Evolutionary conservation across 1,140 invertebrate species (phyloP).

Genomic region (Phymastichus coffea): DNA sequence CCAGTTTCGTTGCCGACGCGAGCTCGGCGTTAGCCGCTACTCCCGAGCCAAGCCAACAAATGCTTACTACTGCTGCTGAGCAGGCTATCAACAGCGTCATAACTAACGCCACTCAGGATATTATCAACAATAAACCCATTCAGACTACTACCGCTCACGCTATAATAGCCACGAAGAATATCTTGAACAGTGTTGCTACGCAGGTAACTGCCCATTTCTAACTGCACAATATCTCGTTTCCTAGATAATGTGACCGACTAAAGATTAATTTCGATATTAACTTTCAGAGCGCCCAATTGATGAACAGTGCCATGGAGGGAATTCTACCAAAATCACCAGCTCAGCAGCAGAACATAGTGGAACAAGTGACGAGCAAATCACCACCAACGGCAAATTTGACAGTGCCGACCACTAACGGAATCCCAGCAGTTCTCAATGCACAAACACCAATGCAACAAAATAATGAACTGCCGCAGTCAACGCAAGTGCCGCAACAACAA

Average conservation of each 20-base stretch:
- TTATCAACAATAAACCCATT: slow-evolving; percentile 53
- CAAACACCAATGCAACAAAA: slow-evolving; percentile 40
- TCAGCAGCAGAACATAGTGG: slow-evolving; percentile 33
- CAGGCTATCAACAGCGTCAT: slow-evolving; percentile 54
- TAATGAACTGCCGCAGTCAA: slow-evolving; percentile 34
- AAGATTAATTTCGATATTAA: too few species aligned
- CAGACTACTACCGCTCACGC: slow-evolving; percentile 52
- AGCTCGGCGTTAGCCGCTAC: slow-evolving; percentile 51
- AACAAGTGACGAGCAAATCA: slow-evolving; percentile 43
- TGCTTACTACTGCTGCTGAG: slow-evolving; percentile 51
- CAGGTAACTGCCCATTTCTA: slow-evolving; percentile 24
- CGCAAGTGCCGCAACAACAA: slow-evolving; percentile 35
- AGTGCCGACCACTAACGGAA: not conserved
- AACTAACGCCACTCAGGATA: slow-evolving; percentile 52
- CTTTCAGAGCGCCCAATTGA: slow-evolving; percentile 49
- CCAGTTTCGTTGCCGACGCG: slow-evolving; percentile 51
- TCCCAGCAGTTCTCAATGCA: slow-evolving; percentile 19
- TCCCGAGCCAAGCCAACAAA: slow-evolving; percentile 50
- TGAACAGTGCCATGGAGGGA: slow-evolving; percentile 53
- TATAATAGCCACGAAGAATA: slow-evolving; percentile 55
- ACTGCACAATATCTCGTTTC: too few species aligned
- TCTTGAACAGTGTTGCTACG: slow-evolving; percentile 52
- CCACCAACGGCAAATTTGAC: slow-evolving; percentile 34
- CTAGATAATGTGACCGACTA: too few species aligned
- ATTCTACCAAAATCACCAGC: slow-evolving; percentile 52